phyloP scores from a whole-genome alignment of 1,140 invertebrate species.

The Argopecten irradians region DNA sequence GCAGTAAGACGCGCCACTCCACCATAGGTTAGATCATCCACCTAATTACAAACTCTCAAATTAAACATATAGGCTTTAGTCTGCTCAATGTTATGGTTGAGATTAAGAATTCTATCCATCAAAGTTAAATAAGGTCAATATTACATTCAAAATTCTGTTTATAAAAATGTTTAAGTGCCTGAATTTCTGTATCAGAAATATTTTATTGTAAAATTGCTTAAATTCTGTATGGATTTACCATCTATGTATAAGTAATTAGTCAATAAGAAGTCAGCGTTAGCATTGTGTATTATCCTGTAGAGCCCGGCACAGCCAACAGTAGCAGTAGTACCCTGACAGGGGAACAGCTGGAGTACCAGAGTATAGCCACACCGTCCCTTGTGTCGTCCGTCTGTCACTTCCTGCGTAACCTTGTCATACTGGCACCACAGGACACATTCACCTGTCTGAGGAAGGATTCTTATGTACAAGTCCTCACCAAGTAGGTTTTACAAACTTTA shows the following conservation, averaged over 20 bases:
- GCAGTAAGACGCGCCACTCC: background rate
- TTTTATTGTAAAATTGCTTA: too few species aligned
- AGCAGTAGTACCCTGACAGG: constrained; percentile 32
- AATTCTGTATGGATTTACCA: too few species aligned
- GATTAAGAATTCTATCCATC: too few species aligned
- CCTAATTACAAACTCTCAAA: too few species aligned
- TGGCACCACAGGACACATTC: constrained; percentile 71
- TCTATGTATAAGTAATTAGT: too few species aligned
- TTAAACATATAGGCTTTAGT: too few species aligned
- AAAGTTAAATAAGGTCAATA: too few species aligned
- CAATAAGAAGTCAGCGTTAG: too few species aligned
- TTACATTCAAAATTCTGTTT: too few species aligned
- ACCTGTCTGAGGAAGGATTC: constrained; percentile 63
- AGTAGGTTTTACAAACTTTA: constrained; percentile 64
- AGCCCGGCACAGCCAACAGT: constrained; percentile 31
- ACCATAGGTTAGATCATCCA: background rate
- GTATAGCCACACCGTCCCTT: constrained; percentile 71
- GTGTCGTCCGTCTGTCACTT: constrained; percentile 69
- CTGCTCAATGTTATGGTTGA: too few species aligned
- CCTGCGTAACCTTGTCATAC: constrained; percentile 67
- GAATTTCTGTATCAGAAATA: too few species aligned
- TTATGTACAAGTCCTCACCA: constrained; percentile 65
- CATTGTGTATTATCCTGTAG: background rate
- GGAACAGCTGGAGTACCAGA: constrained; percentile 50
- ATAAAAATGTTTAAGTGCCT: too few species aligned